phyloP scores from a whole-genome alignment of 2,113 vertebrate genomes.

The Myrmecobius fasciatus region DNA sequence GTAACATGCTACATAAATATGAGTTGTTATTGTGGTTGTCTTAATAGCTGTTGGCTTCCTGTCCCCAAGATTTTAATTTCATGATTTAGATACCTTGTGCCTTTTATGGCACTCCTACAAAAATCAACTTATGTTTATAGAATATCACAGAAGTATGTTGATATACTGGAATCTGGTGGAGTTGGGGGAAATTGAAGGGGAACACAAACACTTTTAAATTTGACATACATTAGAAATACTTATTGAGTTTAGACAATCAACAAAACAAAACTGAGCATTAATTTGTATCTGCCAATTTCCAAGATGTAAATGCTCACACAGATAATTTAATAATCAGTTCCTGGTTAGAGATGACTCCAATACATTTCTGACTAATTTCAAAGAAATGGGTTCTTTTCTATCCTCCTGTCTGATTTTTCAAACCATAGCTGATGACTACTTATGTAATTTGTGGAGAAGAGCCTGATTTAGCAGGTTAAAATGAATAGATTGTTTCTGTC shows the following conservation, averaged over 20 bases:
- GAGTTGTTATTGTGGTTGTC: neutral
- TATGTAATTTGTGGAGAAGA: neutral
- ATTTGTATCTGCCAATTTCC: neutral
- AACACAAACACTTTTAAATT: neutral
- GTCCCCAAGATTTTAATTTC: neutral
- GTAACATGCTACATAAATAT: neutral
- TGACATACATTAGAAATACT: neutral
- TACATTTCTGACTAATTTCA: neutral
- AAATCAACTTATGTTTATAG: neutral
- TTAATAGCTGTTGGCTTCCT: neutral
- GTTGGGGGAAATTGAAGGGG: too few relatives aligned
- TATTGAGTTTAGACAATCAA: neutral
- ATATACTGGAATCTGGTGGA: neutral
- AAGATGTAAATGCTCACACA: neutral
- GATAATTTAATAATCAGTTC: neutral
- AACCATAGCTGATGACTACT: neutral
- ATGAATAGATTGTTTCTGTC: neutral
- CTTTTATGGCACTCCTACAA: neutral
- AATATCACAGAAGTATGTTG: neutral
- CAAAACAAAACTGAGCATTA: neutral
- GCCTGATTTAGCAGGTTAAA: neutral
- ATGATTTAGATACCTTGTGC: neutral
- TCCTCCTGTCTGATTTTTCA: neutral
- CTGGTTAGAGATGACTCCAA: neutral
- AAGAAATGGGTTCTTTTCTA: neutral